Conservation (phyloP, 2,888 invertebrate species). For the Netelia melanura region DNA sequence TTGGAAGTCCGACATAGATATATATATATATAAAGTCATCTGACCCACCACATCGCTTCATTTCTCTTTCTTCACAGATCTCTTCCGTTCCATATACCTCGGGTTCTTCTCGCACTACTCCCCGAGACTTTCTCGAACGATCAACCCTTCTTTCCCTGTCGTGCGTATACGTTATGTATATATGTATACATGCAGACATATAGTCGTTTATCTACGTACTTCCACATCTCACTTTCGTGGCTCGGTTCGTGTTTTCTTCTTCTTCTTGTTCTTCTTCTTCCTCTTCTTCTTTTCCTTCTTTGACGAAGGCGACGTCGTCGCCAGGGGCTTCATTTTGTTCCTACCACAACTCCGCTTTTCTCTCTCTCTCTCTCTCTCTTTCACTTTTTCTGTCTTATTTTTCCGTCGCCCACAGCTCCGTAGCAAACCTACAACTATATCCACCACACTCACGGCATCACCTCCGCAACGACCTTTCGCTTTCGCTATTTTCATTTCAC, state of each 20-base stretch:
- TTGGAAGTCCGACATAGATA: not conserved
- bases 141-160: slow-evolving; percentile 38
- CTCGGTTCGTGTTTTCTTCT: slow-evolving; percentile 35
- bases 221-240: slow-evolving; percentile 28
- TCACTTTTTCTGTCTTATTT: slow-evolving; percentile 27
- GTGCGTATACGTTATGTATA: slow-evolving; percentile 20
- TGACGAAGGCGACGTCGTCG: slow-evolving; percentile 38
- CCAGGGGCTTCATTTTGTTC: slow-evolving; percentile 49
- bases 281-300: slow-evolving; percentile 22
- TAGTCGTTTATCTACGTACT: slow-evolving; percentile 25
- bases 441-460: not conserved
- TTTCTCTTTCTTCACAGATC: slow-evolving; percentile 38
- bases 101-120: slow-evolving; percentile 23
- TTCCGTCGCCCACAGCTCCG: slow-evolving; percentile 33
- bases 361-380: not conserved
- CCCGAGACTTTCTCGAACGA: slow-evolving; percentile 32
- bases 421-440: slow-evolving; percentile 17
- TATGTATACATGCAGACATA: slow-evolving; percentile 23
- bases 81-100: slow-evolving; percentile 37
- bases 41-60: slow-evolving; percentile 39
- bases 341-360: not conserved
- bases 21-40: slow-evolving; percentile 28
- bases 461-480: not conserved
- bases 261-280: slow-evolving; percentile 28
- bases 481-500: slow-evolving; percentile 2